Evolutionary conservation across 2,888 invertebrate species (phyloP), one percentile per base, ranked within the genome.

Genomic region (Dicycla oo): DNA sequence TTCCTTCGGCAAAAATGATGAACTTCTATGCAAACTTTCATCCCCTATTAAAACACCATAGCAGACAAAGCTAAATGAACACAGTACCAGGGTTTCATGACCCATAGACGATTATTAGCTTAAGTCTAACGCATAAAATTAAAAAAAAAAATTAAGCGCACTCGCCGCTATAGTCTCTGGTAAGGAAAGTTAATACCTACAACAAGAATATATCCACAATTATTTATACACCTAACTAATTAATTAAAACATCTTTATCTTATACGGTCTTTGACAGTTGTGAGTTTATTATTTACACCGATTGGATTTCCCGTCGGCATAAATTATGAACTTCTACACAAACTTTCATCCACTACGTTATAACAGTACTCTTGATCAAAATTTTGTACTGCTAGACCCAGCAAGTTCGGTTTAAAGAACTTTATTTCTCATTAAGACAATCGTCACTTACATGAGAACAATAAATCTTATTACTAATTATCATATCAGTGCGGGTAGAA

Each of bases 151-250:
- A n/a, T n/a, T 26, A 56, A 13, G 13, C n/a, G n/a, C 7, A 4
- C n/a, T 20, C 34, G 3, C 20, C 3, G 30, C 20, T 30, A 5
- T 18, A 26, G 4, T 30, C 20, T 56, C 20, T n/a, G 8, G 34
- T 57, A n/a, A 13, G 20, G 57, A 57, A 57, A 57, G 2, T n/a
- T 57, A 57, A 57, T n/a, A n/a, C n/a, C n/a, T 18, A 60, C 60
- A 23, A 18, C 18, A 60, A 40, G 23, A 60, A 40, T 11, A 40
- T 60, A 23, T 11, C 40, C 6, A 18, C 10, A 53, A 18, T 40
- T 26, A 26, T 40, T 23, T 58, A 58, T 58, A 58, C 23, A 58
- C 18, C 38, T 18, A 23, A 3, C 18, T 23, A 23, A 38, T 38
- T 38, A n/a, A 8, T 57, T 15, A 40, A 38, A 40, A 38, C 15